Conservation (phyloP, 2,113 vertebrate genomes). For the Pica pica region DNA sequence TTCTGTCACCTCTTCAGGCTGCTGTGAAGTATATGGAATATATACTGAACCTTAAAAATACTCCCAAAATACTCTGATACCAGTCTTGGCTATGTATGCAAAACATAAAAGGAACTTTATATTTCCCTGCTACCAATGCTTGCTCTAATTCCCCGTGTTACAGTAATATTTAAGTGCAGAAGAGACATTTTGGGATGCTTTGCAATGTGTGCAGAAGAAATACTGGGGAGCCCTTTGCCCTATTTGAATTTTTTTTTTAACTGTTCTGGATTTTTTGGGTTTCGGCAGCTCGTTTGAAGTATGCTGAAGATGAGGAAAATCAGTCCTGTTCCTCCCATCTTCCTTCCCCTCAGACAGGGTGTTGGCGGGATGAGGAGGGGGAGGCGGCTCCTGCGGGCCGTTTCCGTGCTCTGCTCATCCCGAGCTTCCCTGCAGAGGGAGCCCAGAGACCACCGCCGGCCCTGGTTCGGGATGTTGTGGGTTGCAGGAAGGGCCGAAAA, state of each 20-base stretch:
- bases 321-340: background rate
- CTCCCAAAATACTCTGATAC: background rate
- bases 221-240: background rate
- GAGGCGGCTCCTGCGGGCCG: background rate
- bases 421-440: constrained; percentile 19
- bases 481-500: background rate
- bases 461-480: accelerated
- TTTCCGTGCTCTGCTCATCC: background rate
- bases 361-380: background rate
- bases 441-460: background rate
- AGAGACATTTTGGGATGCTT: background rate
- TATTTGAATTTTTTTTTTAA: background rate
- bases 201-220: background rate
- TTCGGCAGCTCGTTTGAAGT: background rate
- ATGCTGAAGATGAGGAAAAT: background rate
- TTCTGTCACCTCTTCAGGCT: background rate
- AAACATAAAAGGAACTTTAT: background rate
- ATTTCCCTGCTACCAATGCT: background rate
- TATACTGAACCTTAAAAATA: background rate
- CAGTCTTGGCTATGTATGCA: background rate
- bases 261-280: background rate
- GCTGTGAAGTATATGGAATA: background rate
- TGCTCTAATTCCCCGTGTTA: background rate
- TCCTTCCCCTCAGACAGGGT: background rate
- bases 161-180: background rate